Conservation (phyloP, 2,888 invertebrate species). For the Heliothis peltigera region DNA sequence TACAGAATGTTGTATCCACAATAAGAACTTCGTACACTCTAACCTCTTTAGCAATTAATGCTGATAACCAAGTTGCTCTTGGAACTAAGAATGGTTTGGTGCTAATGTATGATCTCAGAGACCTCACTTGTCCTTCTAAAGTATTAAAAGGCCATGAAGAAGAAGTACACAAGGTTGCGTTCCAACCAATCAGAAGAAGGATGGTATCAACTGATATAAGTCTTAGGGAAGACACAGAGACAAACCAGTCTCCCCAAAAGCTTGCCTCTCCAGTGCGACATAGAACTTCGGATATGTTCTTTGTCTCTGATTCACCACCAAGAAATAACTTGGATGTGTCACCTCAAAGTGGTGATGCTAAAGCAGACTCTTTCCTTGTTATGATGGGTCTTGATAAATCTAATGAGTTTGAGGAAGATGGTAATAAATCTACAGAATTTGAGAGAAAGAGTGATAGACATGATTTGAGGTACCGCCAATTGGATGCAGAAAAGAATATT, state of each 20-base stretch:
- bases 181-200: conserved; percentile 82
- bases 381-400: conserved; percentile 85
- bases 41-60: conserved; percentile 82
- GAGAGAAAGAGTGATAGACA: conserved; percentile 76
- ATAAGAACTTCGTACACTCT: conserved; percentile 80
- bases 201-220: conserved; percentile 79
- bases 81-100: conserved; percentile 89
- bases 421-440: conserved; percentile 72
- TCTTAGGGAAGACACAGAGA: conserved; percentile 80
- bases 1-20: conserved; percentile 84
- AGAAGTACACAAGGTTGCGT: conserved; percentile 84
- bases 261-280: conserved; percentile 71
- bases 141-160: conserved; percentile 87
- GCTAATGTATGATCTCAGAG: conserved; percentile 89
- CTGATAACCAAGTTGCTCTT: conserved; percentile 87
- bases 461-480: conserved; percentile 71
- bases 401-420: conserved; percentile 76
- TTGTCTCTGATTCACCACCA: conserved; percentile 80
- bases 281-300: conserved; percentile 82
- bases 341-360: conserved; percentile 70
- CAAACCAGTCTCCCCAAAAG: conserved; percentile 69
- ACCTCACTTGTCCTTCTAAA: conserved; percentile 83
- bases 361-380: conserved; percentile 83
- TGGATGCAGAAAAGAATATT: conserved; percentile 79
- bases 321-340: conserved; percentile 69